A percentile compares a stretch with the other conserved stretches of the same genome.
phyloP scores from a whole-genome alignment of 1,140 invertebrate species.

The Ptiloglossa arizonensis region DNA sequence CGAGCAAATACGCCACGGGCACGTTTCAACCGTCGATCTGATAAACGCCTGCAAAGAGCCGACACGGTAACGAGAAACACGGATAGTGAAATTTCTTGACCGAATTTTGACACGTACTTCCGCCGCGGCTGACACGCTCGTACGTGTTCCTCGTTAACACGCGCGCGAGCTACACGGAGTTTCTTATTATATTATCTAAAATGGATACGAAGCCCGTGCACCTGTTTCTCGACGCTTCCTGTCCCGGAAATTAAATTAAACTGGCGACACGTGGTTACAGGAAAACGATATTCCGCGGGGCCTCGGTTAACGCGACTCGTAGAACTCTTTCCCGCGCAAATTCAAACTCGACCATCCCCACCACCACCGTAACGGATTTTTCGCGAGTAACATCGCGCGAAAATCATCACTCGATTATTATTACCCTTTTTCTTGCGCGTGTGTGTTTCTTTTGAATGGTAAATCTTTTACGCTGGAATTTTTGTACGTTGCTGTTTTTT shows the following conservation, averaged over 20 bases:
- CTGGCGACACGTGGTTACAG: neutral
- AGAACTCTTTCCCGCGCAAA: neutral
- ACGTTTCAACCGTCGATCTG: constrained; percentile 35
- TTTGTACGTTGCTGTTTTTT: too few species aligned
- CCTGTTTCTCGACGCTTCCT: constrained; percentile 12
- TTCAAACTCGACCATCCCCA: too few species aligned
- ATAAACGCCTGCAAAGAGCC: constrained; percentile 10
- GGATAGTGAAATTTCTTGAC: constrained; percentile 5
- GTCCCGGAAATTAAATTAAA: neutral
- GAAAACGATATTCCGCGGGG: neutral
- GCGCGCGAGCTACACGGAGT: neutral
- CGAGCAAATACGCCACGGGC: constrained; percentile 20
- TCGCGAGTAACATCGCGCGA: too few species aligned
- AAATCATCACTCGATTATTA: too few species aligned
- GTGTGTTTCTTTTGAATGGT: too few species aligned
- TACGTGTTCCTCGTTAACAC: neutral
- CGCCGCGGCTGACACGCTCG: neutral
- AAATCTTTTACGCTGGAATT: too few species aligned
- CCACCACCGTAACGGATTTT: too few species aligned
- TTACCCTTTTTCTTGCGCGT: too few species aligned
- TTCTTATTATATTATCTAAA: constrained; percentile 21
- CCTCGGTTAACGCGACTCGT: neutral
- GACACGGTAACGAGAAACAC: constrained; percentile 12
- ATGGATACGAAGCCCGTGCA: neutral
- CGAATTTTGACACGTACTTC: constrained; percentile 6